Evolutionary conservation across 2,113 vertebrate genomes (phyloP).

Genomic region (Marcusenius ussheri): DNA sequence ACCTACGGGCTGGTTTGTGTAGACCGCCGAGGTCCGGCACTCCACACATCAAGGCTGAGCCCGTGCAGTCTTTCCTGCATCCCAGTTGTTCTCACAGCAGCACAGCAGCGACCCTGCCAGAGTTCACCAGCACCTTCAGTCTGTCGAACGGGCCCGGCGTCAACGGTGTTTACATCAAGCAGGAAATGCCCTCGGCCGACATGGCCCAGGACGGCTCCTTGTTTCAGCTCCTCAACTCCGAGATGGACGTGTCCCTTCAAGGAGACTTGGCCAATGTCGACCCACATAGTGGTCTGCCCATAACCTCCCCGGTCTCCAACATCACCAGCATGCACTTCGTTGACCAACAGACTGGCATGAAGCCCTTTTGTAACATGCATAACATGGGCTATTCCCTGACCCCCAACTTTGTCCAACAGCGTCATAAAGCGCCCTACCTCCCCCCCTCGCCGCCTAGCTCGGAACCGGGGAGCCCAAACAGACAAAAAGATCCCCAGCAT

Average conservation of each 20-base stretch:
- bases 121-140: slow-evolving; percentile 79
- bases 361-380: slow-evolving; percentile 65
- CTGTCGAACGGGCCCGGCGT: slow-evolving; percentile 62
- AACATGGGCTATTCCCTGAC: slow-evolving; percentile 67
- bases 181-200: slow-evolving; percentile 80
- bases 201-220: slow-evolving; percentile 77
- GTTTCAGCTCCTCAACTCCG: slow-evolving; percentile 85
- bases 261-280: slow-evolving; percentile 69
- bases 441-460: slow-evolving; percentile 91
- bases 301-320: slow-evolving; percentile 65
- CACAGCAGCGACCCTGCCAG: slow-evolving; percentile 60
- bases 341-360: slow-evolving; percentile 64
- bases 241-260: slow-evolving; percentile 74
- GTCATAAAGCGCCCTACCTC: slow-evolving; percentile 72
- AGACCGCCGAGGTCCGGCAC: slow-evolving; percentile 74
- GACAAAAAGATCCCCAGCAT: slow-evolving; percentile 78
- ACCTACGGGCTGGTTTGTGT: slow-evolving; percentile 81
- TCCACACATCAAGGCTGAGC: slow-evolving; percentile 82
- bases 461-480: slow-evolving; percentile 86
- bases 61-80: slow-evolving; percentile 70
- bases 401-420: slow-evolving; percentile 55
- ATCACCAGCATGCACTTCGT: slow-evolving; percentile 64
- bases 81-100: slow-evolving; percentile 65
- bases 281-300: slow-evolving; percentile 58
- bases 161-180: slow-evolving; percentile 79